Evolutionary conservation across 2,113 vertebrate species (phyloP), one percentile per base, ranked within the genome.

Genomic region (Bubalus kerabau): DNA sequence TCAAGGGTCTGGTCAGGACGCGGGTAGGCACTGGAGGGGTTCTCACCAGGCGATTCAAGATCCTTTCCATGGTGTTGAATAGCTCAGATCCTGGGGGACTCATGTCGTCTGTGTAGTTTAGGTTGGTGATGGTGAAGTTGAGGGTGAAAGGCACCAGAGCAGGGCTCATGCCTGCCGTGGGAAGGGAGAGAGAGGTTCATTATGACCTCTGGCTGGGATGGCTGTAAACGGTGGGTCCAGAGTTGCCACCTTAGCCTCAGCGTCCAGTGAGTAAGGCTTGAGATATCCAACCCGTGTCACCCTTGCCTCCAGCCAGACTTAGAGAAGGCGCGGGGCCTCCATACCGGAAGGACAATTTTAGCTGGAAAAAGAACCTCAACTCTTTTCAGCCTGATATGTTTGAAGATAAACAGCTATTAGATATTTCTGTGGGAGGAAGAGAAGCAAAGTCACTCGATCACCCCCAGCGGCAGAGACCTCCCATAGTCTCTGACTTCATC

Each of bases 81-180:
- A 91, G 93, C 4, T 40, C 62, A 30, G 98, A 98, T 17, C 59
- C 89, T 3, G 94, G 95, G 16, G 8, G 85, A 46, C 40, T 71
- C 84, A 98, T 97, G 87, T 97, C 98, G 21, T 91, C 28, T 0
- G 62, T 98, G 97, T 97, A 98, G 80, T 12, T 76, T 87, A 99
- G 97, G 94, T 97, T 98, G 81, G 87, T 98, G 62, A 97, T 86
- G 28, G 98, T 98, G 89, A 98, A 97, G 95, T 98, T 98, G 28
- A 98, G 24, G 23, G 84, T 98, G 85, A 98, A 98, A 19, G 81
- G 87, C 16, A 71, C 26, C 80, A 86, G 56, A 88, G 13, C 21
- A 24, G 78, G 17, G 46, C 60, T 87, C 71, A 32, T 1, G 5
- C 40, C 87, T 56, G 23, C 7, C 32, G n/a, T 1, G 36, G n/a